These are phyloP conservation scores for Pyrgus malvae DNA, from an alignment of 2,888 invertebrate genomes.

Conservation along the genomic window DNA sequence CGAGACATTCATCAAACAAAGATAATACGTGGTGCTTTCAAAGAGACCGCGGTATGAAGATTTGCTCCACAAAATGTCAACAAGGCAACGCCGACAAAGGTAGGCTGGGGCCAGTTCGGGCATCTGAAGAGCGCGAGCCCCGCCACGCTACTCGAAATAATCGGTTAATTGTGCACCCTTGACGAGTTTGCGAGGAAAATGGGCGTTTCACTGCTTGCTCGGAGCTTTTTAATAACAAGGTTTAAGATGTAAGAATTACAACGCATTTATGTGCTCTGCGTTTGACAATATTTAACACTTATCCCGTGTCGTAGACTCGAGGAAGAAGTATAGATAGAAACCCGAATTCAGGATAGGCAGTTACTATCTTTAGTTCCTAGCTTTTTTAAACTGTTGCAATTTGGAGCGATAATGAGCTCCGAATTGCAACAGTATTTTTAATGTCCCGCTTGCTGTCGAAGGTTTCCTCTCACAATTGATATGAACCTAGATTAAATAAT, in stretches of 20 bases:
- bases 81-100: slow-evolving; percentile 71
- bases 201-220: slow-evolving; percentile 34
- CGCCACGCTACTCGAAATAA: slow-evolving; percentile 65
- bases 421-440: too few relatives aligned
- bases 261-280: too few relatives aligned
- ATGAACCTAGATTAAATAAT: too few relatives aligned
- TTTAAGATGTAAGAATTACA: not conserved
- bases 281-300: too few relatives aligned
- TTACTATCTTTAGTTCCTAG: too few relatives aligned
- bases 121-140: slow-evolving; percentile 44
- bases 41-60: slow-evolving; percentile 77
- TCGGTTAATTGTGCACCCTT: slow-evolving; percentile 67
- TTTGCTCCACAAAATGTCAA: slow-evolving; percentile 80
- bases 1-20: slow-evolving; percentile 55
- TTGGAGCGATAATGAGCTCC: too few relatives aligned
- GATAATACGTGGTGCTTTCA: slow-evolving; percentile 63
- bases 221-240: not conserved
- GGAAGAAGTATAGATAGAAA: too few relatives aligned
- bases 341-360: too few relatives aligned
- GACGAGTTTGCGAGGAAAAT: slow-evolving; percentile 47
- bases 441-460: too few relatives aligned
- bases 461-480: too few relatives aligned
- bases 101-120: slow-evolving; percentile 45
- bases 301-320: too few relatives aligned
- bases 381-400: too few relatives aligned